Evolutionary conservation across 2,888 invertebrate genomes (phyloP), one percentile per base, ranked within the genome.

Genomic region (Rotaria magnacalcarata): DNA sequence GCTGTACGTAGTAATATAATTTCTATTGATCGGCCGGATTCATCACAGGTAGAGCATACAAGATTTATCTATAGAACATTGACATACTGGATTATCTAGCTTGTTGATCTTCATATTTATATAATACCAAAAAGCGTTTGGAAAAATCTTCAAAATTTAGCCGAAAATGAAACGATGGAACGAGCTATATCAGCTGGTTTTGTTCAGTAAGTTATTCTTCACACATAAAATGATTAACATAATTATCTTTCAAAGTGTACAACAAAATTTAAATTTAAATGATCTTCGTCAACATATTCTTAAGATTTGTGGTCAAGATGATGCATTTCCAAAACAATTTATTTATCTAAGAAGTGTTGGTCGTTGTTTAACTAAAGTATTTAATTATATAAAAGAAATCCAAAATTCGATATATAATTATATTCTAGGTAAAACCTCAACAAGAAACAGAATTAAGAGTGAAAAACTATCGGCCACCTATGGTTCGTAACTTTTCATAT

Each of bases 341-440:
- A 91, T 92, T 84, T 92, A 92, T 88, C 90, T 92, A 27, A 89
- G 91, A 88, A 91, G 92, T 88, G 92, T 92, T n/a, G 92, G 92
- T n/a, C 89, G 92, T 88, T 92, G 92, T 89, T 91, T 92, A 88
- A 92, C 92, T 58, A 90, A 90, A 90, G 90, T 67, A 67, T 67
- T 14, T 2, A 27, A 11, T 34, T 34, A 6, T 16, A 14, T 34
- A 16, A 67, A 41, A 1, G 34, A 14, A 16, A 27, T 67, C 16
- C 10, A 27, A 4, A 41, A 67, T 2, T 19, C 4, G 7, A 19
- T 19, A 16, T 14, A 19, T 19, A 0, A 41, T 14, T 5, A 19
- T 67, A 19, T 34, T 41, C 19, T 34, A 67, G 67, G 90, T 80
- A 87, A 91, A 91, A 88, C 89, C 90, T 21, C 90, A 91, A 87